A percentile compares a stretch with the other conserved stretches of the same genome.
These are phyloP conservation scores for Belgica antarctica DNA, from an alignment of 2,888 invertebrate genomes.

Conservation along the genomic window DNA sequence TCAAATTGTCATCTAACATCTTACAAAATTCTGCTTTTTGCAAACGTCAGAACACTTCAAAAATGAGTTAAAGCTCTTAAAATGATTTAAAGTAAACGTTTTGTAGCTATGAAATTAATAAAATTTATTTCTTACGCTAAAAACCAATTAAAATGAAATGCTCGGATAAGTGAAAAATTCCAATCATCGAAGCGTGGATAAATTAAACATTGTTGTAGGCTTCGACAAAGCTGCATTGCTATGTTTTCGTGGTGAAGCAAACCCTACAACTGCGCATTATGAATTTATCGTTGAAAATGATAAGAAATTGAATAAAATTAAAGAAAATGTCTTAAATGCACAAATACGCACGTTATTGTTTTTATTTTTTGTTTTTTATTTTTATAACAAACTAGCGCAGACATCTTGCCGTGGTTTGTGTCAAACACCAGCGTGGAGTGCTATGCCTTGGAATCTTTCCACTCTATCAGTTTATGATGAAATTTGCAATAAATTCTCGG, in stretches of 20 bases:
- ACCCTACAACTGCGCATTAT: constrained; percentile 10
- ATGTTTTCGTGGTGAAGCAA: too few relatives aligned
- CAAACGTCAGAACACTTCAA: too few relatives aligned
- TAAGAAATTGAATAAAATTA: not conserved
- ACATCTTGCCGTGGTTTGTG: not conserved
- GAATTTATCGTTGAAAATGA: constrained; percentile 23
- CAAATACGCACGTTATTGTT: constrained; percentile 14
- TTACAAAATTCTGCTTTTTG: too few relatives aligned
- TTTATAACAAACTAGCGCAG: not conserved
- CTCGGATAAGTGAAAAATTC: too few relatives aligned
- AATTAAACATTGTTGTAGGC: too few relatives aligned
- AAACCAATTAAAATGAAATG: not conserved
- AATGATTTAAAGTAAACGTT: constrained; percentile 6
- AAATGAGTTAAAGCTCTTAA: too few relatives aligned
- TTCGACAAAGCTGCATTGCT: too few relatives aligned
- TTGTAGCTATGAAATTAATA: constrained; percentile 8
- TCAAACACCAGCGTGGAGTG: too few relatives aligned
- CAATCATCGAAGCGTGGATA: not conserved
- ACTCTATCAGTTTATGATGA: not conserved
- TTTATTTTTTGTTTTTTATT: too few relatives aligned
- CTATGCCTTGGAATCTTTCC: too few relatives aligned
- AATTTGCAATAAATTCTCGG: not conserved
- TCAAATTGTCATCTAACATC: too few relatives aligned
- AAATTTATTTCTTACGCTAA: constrained; percentile 5
- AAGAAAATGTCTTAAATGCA: constrained; percentile 16